These are phyloP conservation scores for Eudyptes chrysolophus DNA, from an alignment of 2,113 vertebrate species.

Conservation along the genomic window DNA sequence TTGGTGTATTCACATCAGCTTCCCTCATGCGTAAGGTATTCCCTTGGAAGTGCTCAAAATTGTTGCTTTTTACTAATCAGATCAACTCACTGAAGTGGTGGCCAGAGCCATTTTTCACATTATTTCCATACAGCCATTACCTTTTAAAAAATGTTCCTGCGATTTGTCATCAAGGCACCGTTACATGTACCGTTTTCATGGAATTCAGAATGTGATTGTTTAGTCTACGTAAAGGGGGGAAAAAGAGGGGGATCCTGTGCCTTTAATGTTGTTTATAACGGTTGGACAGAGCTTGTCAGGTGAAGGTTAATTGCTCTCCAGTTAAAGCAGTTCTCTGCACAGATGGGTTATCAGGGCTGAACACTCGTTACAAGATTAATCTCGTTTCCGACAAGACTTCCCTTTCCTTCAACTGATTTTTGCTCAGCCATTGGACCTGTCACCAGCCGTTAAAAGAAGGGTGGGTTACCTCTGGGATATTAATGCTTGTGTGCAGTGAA, in stretches of 20 bases:
- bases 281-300: conserved; percentile 79
- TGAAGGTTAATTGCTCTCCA: conserved; percentile 85
- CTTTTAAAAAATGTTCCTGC: not conserved
- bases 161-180: not conserved
- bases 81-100: not conserved
- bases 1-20: not conserved
- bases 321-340: conserved; percentile 81
- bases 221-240: conserved; percentile 64
- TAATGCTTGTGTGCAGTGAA: conserved; percentile 57
- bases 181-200: conserved; percentile 53
- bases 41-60: not conserved
- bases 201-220: conserved; percentile 73
- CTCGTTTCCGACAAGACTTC: conserved; percentile 89
- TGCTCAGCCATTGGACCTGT: conserved; percentile 81
- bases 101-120: conserved; percentile 14
- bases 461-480: conserved; percentile 75
- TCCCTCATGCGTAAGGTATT: conserved; percentile 11
- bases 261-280: conserved; percentile 82
- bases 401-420: conserved; percentile 89
- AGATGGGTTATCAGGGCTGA: conserved; percentile 89
- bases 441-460: conserved; percentile 79
- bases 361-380: conserved; percentile 89
- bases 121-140: not conserved
- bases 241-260: conserved; percentile 52
- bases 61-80: not conserved